phyloP scores from a whole-genome alignment of 2,113 vertebrate species.

The Lepidothrix coronata region DNA sequence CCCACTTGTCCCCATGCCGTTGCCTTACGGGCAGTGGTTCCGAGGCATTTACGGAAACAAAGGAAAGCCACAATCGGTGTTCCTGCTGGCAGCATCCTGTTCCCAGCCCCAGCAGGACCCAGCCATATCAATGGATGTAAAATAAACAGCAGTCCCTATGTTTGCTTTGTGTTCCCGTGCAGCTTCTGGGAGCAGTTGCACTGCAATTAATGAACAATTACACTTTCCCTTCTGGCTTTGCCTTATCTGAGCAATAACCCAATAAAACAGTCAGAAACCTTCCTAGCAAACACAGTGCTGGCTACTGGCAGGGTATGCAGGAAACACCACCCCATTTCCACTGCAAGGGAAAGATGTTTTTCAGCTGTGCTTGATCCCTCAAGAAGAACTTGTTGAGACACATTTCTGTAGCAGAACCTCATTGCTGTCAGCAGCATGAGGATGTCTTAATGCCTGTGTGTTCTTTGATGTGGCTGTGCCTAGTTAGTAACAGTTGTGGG shows the following conservation, averaged over 20 bases:
- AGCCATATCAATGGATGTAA: neutral
- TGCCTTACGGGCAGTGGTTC: neutral
- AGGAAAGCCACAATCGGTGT: neutral
- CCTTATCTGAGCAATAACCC: neutral
- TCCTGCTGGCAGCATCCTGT: constrained; percentile 5
- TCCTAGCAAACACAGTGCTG: neutral
- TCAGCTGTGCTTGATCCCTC: neutral
- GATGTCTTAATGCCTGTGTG: neutral
- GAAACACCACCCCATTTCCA: neutral
- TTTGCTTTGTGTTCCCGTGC: neutral
- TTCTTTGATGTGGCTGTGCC: neutral
- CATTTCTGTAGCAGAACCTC: neutral
- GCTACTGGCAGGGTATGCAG: neutral
- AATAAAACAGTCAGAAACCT: neutral
- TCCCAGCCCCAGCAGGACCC: neutral
- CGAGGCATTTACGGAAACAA: neutral
- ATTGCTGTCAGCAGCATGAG: neutral
- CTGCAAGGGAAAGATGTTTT: neutral
- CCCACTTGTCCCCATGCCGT: neutral
- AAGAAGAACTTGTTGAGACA: neutral
- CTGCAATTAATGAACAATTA: neutral
- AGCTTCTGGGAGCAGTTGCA: neutral
- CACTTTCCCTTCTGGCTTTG: neutral
- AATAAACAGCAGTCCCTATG: neutral
- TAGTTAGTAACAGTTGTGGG: neutral